Percentiles rank a stretch among this genome's conserved stretches.
Conservation (phyloP, 2,797 vertebrate genomes). For the Monodelphis domestica region DNA sequence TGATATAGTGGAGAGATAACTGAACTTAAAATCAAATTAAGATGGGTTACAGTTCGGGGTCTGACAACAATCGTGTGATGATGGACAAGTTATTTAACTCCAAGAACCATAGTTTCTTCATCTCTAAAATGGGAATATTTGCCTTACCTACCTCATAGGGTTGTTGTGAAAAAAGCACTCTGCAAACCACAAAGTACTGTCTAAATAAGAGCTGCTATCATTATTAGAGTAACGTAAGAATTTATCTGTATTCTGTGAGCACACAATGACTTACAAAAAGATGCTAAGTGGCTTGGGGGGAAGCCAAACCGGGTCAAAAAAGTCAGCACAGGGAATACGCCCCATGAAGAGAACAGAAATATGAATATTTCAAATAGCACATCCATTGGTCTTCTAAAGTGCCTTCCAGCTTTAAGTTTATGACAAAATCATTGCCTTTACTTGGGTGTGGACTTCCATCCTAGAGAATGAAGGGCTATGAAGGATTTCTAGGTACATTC, state of each 20-base stretch:
- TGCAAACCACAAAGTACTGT: not conserved
- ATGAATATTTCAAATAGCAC: not conserved
- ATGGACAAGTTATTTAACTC: conserved; percentile 21
- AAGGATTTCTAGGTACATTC: not conserved
- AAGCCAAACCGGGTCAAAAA: not conserved
- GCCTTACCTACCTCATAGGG: not conserved
- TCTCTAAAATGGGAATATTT: not conserved
- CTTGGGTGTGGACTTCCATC: not conserved
- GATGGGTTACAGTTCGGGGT: not conserved
- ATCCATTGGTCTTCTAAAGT: not conserved
- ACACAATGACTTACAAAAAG: not conserved
- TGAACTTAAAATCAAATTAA: not conserved
- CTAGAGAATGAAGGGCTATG: not conserved
- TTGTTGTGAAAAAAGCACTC: not conserved
- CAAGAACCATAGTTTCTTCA: not conserved
- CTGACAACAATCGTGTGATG: not conserved
- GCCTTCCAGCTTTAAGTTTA: not conserved
- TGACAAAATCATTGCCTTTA: not conserved
- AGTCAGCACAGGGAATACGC: not conserved
- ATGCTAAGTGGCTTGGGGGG: not conserved
- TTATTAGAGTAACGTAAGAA: not conserved
- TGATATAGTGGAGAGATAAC: not conserved
- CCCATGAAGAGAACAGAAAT: not conserved
- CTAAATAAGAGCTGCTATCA: not conserved
- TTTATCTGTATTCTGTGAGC: not conserved